Conservation (phyloP, 2,113 vertebrate species). For the Cercocebus atys region DNA sequence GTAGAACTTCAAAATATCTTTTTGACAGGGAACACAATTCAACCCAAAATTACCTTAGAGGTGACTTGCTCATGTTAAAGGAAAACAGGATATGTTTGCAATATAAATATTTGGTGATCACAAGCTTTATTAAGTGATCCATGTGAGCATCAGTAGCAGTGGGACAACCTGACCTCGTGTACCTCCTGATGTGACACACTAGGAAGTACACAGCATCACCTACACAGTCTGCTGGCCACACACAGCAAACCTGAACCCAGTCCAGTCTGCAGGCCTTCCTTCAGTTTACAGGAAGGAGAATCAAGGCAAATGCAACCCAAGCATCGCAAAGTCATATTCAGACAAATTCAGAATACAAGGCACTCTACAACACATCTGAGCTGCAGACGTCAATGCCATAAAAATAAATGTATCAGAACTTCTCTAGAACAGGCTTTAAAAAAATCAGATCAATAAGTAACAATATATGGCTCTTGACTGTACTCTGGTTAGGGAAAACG, state of each 20-base stretch:
- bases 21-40: background rate
- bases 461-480: background rate
- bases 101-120: background rate
- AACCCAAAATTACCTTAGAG: background rate
- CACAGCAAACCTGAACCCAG: background rate
- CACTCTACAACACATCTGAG: background rate
- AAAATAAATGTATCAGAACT: background rate
- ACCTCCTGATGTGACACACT: too few relatives aligned
- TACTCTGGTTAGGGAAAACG: background rate
- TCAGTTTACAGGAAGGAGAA: background rate
- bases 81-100: background rate
- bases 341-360: background rate
- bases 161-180: background rate
- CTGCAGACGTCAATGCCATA: background rate
- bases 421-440: background rate
- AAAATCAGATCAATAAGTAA: background rate
- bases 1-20: background rate
- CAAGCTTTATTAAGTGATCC: background rate
- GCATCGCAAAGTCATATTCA: background rate
- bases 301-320: background rate
- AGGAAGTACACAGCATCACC: too few relatives aligned
- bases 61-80: background rate
- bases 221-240: background rate
- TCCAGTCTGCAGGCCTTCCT: background rate
- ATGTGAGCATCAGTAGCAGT: background rate